Evolutionary conservation across 2,888 invertebrate genomes (phyloP), one percentile per base, ranked within the genome.

Genomic region (Adelphocoris suturalis): DNA sequence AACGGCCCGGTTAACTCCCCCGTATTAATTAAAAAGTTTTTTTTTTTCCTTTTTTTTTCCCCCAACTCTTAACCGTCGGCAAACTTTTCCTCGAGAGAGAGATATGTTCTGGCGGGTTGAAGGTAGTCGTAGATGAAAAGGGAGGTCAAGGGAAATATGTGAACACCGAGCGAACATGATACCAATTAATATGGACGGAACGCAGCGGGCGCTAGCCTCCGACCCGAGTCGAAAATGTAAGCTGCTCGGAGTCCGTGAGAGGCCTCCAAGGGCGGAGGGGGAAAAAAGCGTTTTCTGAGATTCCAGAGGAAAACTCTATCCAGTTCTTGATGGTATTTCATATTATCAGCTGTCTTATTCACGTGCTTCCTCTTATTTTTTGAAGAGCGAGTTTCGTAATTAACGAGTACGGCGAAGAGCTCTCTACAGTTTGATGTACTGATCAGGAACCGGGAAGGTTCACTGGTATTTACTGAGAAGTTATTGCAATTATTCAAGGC

Each of bases 21-120:
- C 9, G 76, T 76, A 76, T 76, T 76, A 76, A 76, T 76, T 76
- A 76, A 76, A 76, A 76, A 27, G 27, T n/a, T 76, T 76, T 76
- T 76, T 76, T n/a, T n/a, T n/a, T 68, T 68, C 9, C 27, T 27
- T 78, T 5, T 28, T 78, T 80, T 80, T 2, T 80, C n/a, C 27
- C n/a, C 16, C 52, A 13, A 52, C 52, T 52, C 52, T 11, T 52
- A 52, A 52, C 52, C 52, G 52, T 52, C 52, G 52, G 52, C 14
- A 68, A 68, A 23, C 23, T 68, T 68, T 68, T 23, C 68, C 37
- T 68, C 9, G 23, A 23, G 57, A 57, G 57, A 57, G 57, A 16
- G 57, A 68, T 68, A 23, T 68, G 27, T 68, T 68, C 19, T 13
- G 3, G 19, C 23, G 23, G 68, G 68, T 57, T 16, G n/a, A 27